These are phyloP conservation scores for Pemphredon lugubris DNA, from an alignment of 2,888 invertebrate genomes.

Conservation along the genomic window DNA sequence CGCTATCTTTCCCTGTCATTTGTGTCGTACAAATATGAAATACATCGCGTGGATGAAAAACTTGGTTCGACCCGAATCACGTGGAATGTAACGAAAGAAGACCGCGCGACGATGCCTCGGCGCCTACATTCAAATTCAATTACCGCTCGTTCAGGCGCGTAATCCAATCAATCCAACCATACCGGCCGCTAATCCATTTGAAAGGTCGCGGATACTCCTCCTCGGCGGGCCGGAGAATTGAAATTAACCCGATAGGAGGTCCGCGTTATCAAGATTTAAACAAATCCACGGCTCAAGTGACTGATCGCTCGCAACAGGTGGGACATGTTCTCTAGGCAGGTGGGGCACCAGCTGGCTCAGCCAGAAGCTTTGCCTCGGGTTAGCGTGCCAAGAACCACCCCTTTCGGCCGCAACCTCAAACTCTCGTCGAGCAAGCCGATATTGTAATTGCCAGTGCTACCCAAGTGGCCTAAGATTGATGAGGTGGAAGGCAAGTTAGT, in stretches of 20 bases:
- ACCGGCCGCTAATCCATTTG: conserved; percentile 46
- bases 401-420: conserved; percentile 76
- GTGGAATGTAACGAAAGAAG: too few species aligned
- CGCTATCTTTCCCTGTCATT: too few species aligned
- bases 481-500: conserved; percentile 77
- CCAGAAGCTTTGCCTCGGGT: conserved; percentile 67
- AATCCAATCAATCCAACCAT: conserved; percentile 35
- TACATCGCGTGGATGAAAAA: too few species aligned
- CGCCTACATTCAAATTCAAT: conserved; percentile 35
- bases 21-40: too few species aligned
- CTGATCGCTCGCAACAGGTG: conserved; percentile 79
- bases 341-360: conserved; percentile 67
- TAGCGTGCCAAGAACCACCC: conserved; percentile 77
- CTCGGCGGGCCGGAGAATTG: conserved; percentile 53
- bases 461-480: conserved; percentile 79
- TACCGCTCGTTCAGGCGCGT: conserved; percentile 26
- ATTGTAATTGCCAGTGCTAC: conserved; percentile 79
- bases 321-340: conserved; percentile 75
- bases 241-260: conserved; percentile 68
- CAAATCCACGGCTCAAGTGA: conserved; percentile 76
- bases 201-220: conserved; percentile 39
- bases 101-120: too few species aligned
- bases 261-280: conserved; percentile 77
- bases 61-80: too few species aligned
- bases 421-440: conserved; percentile 79